Evolutionary conservation across 1,140 invertebrate genomes (phyloP), one percentile per base, ranked within the genome.

Genomic region (Bombus waltoni): DNA sequence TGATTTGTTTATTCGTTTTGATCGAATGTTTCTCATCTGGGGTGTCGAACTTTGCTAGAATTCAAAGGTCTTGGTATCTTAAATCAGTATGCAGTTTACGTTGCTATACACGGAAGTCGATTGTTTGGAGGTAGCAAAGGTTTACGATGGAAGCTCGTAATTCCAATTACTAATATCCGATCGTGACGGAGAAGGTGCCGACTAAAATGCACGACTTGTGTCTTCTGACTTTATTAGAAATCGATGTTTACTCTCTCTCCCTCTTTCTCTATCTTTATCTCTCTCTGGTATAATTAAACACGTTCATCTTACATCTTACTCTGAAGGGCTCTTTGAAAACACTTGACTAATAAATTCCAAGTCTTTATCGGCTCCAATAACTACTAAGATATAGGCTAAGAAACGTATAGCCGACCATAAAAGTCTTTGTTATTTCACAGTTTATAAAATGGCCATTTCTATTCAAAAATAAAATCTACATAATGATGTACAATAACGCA

Each of bases 101-200:
- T 57, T 57, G 35, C 22, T 38, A 28, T 57, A 76, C 74, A 15
- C 22, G 74, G 35, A 76, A 57, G 35, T 57, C 47, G 32, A 76
- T 76, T 76, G 74, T 76, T 76, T 38, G 32, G 73, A 38, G 73
- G 44, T 59, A 76, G 47, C 47, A 47, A 5, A n/a, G 47, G 28
- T 76, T 76, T 76, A 76, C 47, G 74, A 76, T n/a, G 40, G 59
- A 44, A 44, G 40, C 76, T 42, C 59, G 76, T 78, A 78, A 65
- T 65, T 65, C 76, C 76, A 78, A 78, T 78, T 78, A 78, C 40
- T 42, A 66, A 78, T 78, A 42, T 78, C 76, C n/a, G 59, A 65
- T 66, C 76, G 59, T 44, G 38, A 44, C 18, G n/a, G 59, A 22
- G n/a, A 42, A 44, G 47, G 59, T 44, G 59, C 9, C n/a, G 59